Evolutionary conservation across 1,140 invertebrate species (phyloP), one percentile per base, ranked within the genome.

Genomic region (Papilio polytes): DNA sequence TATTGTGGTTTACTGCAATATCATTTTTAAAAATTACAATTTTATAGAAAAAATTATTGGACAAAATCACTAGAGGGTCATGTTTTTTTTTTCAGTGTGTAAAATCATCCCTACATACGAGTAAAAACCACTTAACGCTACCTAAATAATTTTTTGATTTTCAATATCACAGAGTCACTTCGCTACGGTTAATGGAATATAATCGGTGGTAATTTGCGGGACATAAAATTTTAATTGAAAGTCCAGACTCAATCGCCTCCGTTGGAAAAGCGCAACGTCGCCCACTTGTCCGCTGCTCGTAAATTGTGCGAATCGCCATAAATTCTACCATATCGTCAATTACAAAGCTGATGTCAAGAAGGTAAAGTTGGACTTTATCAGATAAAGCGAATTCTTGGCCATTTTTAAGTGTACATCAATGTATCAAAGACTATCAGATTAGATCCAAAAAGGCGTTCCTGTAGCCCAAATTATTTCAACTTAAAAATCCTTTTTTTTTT

Each of bases 211-310:
- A 91, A 93, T 94, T 92, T 93, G 86, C 66, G 85, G 82, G 85
- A 90, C 85, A 92, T 94, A 90, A 90, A 92, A 92, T 91, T 93
- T 94, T 93, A 94, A 93, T 93, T 93, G 86, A 94, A 94, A 90
- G 84, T 22, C 63, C 85, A 51, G 88, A 86, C 74, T 85, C 85
- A 88, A 91, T 91, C 81, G 81, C 85, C 81, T 84, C 78, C 80
- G 80, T 81, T 76, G 87, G 80, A 87, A 87, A 84, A 87, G 83
- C 78, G 74, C 36, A 74, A 76, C 83, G 87, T 93, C 88, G 89
- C 85, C 89, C 90, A 89, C 90, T 91, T 93, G 91, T 92, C 90
- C 88, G 90, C 88, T 92, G 92, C 85, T 91, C 92, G 90, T 92
- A 94, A 94, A 94, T 93, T 93, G 88, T 88, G 82, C 81, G 86